Evolutionary conservation across 30 jellyfish, hydroid and myxozoan species (phyloP).

Genomic region (Turritopsis dohrnii): DNA sequence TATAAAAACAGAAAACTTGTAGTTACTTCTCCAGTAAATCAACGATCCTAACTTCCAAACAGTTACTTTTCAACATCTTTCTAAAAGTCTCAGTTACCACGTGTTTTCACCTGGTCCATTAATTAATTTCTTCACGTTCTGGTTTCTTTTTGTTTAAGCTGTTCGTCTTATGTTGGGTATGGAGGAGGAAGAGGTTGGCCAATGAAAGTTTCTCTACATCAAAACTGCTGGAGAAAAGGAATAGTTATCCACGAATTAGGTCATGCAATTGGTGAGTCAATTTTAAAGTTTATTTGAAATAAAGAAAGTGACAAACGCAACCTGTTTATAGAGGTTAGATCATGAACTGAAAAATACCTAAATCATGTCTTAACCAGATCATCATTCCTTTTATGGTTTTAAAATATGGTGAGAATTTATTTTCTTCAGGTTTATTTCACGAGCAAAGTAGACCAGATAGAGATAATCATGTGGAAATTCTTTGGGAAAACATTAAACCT

Average conservation of each 20-base stretch:
- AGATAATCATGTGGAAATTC: background rate
- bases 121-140: background rate
- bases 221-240: constrained; percentile 13
- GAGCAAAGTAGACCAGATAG: background rate
- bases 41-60: too few species aligned
- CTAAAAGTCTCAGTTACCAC: too few species aligned
- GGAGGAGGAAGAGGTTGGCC: background rate
- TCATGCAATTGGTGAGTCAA: constrained; percentile 6
- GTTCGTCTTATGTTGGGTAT: constrained; percentile 8
- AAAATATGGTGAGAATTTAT: background rate
- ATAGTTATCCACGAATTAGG: constrained; percentile 11
- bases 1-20: too few species aligned
- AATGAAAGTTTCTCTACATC: background rate
- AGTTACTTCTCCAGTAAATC: too few species aligned
- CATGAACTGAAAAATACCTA: background rate
- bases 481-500: background rate
- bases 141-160: background rate
- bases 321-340: too few species aligned
- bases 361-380: too few species aligned
- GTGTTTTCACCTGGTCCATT: too few species aligned
- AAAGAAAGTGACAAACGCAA: too few species aligned
- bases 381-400: background rate
- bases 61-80: too few species aligned
- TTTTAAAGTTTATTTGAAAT: too few species aligned
- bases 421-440: background rate